Conservation (phyloP, 2,888 invertebrate genomes). For the Macaria liturata region DNA sequence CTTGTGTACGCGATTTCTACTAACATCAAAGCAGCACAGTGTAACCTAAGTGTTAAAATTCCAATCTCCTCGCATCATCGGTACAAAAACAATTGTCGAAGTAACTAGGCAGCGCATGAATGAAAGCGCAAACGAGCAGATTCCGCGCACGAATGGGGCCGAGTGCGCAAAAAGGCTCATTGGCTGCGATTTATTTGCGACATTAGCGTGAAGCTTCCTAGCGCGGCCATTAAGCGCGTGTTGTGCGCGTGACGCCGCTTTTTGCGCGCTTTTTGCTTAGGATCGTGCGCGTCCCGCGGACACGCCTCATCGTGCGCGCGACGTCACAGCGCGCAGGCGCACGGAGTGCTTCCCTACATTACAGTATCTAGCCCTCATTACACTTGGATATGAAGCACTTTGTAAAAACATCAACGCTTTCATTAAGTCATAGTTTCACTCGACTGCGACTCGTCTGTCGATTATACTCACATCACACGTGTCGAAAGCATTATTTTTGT, state of each 20-base stretch:
- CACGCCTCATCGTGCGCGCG: conserved; percentile 5
- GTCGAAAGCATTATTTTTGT: no score
- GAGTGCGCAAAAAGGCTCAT: conserved; percentile 5
- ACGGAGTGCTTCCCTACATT: neutral
- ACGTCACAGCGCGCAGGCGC: conserved; percentile 14
- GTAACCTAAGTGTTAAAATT: neutral
- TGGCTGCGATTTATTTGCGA: conserved; percentile 12
- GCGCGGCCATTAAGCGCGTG: conserved; percentile 21
- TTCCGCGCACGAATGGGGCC: conserved; percentile 6
- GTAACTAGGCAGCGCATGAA: conserved; percentile 4
- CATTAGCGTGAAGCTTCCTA: conserved; percentile 6
- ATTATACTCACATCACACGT: no score
- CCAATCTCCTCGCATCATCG: neutral
- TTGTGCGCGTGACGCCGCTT: conserved; percentile 17
- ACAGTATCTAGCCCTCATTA: no score
- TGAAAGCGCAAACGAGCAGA: conserved; percentile 7
- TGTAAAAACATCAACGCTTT: no score
- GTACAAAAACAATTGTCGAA: no score
- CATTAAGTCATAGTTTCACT: no score
- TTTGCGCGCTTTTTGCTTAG: conserved; percentile 4
- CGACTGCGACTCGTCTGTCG: no score
- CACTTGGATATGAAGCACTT: no score
- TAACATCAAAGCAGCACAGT: no score
- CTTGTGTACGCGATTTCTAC: no score
- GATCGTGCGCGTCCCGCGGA: conserved; percentile 17